Evolutionary conservation across 2,888 invertebrate species (phyloP), one percentile per base, ranked within the genome.

Genomic region (Tetragonula carbonaria): DNA sequence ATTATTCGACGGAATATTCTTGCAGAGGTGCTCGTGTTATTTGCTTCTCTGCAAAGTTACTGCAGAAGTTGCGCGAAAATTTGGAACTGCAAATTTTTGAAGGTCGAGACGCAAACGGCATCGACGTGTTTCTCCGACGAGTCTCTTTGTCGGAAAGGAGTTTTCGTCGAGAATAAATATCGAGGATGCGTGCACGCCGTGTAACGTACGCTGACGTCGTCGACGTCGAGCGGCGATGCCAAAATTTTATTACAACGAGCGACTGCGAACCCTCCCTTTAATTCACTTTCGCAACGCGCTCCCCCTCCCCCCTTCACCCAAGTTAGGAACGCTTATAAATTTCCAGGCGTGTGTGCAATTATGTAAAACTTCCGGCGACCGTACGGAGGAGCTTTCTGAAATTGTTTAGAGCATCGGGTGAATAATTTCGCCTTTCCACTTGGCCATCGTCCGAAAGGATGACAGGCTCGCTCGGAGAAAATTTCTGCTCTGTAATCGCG

Each of bases 221-320:
- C 23, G 45, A 16, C 67, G 67, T 23, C 50, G 16, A n/a, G 45
- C 50, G 51, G 14, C 70, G 70, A 50, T 67, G 59, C 23, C 59
- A 53, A 88, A 82, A 88, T 88, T 88, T 88, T 83, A 84, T 88
- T 81, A 85, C 62, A 28, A 65, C 51, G 28, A 28, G n/a, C 57
- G 73, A 50, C 59, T 66, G 78, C 45, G 33, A 28, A 23, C 66
- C 62, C 72, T 63, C 50, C 71, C 76, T 86, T 75, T 86, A 82
- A 87, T 83, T 83, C 78, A 82, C 82, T 87, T 87, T 82, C 50
- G 28, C 75, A 23, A 72, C 81, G 55, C 71, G 74, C 62, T 63
- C 5, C 38, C 33, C 38, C 38, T 38, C 71, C 50, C 16, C 66
- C 38, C 55, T 65, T 3, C 38, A 33, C 6, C 67, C 57, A 51